Base-by-base conservation (phyloP, 2,797 vertebrate species). In the Tenualosa ilisha region DNA sequence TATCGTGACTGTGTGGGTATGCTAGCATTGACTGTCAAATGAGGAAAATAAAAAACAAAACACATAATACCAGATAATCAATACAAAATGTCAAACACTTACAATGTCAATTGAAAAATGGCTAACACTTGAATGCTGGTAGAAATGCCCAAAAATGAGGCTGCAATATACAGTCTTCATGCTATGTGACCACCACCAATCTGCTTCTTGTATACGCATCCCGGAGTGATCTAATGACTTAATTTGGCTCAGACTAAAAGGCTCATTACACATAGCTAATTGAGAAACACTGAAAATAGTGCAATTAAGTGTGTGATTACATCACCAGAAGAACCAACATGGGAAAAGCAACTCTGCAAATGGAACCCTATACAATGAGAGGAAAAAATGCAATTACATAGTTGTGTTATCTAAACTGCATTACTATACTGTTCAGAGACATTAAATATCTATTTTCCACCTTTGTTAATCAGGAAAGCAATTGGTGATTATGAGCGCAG, bases 1-100 rank as follows among this genome's bases (percentile, higher is more conserved):
- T 97, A 97, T 61, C 98, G 94, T 81, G 97, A 99, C 92, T 99
- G 98, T 53, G 95, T 96, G 86, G 94, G 86, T 63, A 88, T 84
- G 31, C 96, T 96, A 43, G 91, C 53, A 89, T 98, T 99, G 83
- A 92, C 98, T 99, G 91, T 84, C 40, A 79, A 79, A 40, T 72
- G 50, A 50, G 56, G 75, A 7, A 46, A 46, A 46, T 46, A 50
- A 9, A 51, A 51, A 51, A 51, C 7, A 51, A 51, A 51, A 51
- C 50, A 50, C 12, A n/a, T 3, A 46, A 59, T n/a, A n/a, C 22
- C 15, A 15, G 1, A 43, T 22, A 54, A 46, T 22, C 7, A 79
- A 9, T 83, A 56, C 5, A 56, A 54, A 54, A 49, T 17, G 53
- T 56, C 15, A 13, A 53, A 53, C 51, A 53, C 51, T 53, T 53